phyloP scores from a whole-genome alignment of 2,888 invertebrate genomes.

The Halictus ligatus region DNA sequence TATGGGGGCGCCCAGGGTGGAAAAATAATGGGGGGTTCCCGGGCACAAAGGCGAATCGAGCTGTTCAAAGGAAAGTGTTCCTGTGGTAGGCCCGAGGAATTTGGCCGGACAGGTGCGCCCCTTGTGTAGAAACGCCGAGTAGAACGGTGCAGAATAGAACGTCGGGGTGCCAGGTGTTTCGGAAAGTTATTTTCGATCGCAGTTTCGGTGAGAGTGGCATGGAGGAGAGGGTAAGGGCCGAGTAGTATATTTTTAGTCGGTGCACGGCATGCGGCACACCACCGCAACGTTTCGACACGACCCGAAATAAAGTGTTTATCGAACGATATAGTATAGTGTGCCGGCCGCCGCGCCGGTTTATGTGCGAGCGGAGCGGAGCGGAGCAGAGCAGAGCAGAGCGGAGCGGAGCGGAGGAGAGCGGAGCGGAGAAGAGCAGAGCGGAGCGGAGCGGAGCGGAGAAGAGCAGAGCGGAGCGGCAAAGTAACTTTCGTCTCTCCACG shows the following conservation, averaged over 20 bases:
- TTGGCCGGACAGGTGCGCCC: slow-evolving; percentile 56
- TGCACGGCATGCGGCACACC: slow-evolving; percentile 78
- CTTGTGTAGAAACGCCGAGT: slow-evolving; percentile 43
- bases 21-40: background rate
- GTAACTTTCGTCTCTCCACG: slow-evolving; percentile 31
- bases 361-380: background rate
- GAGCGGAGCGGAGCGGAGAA: too few relatives aligned
- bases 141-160: slow-evolving; percentile 63
- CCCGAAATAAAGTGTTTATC: slow-evolving; percentile 81
- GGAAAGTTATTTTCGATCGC: slow-evolving; percentile 77
- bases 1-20: background rate
- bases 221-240: slow-evolving; percentile 54
- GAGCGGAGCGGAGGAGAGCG: too few relatives aligned
- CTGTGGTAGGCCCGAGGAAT: slow-evolving; percentile 1
- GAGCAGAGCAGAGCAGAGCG: too few relatives aligned
- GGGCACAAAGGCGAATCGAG: slow-evolving; percentile 1
- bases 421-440: background rate
- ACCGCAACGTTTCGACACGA: slow-evolving; percentile 79
- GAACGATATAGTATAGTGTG: slow-evolving; percentile 62
- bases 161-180: slow-evolving; percentile 78
- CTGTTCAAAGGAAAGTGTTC: background rate
- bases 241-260: slow-evolving; percentile 79
- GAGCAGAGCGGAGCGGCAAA: background rate
- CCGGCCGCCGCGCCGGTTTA: background rate
- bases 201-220: slow-evolving; percentile 70